These are phyloP conservation scores for Caiman crocodilus DNA, from an alignment of 2,797 vertebrate species.

Conservation along the genomic window DNA sequence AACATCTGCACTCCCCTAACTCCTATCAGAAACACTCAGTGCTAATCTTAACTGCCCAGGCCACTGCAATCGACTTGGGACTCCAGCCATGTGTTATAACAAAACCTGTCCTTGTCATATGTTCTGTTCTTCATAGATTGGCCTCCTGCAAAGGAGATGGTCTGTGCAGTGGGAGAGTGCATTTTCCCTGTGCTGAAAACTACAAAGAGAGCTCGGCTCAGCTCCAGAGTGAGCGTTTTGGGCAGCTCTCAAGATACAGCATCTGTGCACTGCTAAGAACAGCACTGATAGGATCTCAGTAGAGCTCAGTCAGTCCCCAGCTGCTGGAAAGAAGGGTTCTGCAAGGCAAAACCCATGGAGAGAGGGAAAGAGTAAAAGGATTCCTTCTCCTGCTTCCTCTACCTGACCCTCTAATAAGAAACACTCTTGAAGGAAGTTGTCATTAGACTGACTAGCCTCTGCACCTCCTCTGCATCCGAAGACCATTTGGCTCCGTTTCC, in stretches of 20 bases:
- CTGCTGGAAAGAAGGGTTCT: background rate
- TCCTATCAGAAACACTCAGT: background rate
- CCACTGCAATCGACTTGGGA: background rate
- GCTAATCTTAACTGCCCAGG: background rate
- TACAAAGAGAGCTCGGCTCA: background rate
- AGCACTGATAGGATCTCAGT: background rate
- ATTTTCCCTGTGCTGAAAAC: background rate
- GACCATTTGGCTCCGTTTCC: background rate
- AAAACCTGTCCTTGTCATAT: background rate
- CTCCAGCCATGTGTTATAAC: background rate
- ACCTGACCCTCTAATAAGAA: background rate
- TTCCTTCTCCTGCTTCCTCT: background rate
- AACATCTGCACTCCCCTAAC: background rate
- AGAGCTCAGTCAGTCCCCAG: background rate
- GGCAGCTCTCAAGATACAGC: background rate
- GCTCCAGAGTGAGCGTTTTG: background rate
- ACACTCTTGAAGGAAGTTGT: background rate
- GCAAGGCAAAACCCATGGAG: fast-evolving
- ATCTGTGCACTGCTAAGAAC: background rate
- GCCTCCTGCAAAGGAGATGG: background rate
- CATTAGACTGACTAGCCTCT: background rate
- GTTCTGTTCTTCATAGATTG: background rate
- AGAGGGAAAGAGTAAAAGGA: background rate
- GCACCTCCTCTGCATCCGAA: background rate
- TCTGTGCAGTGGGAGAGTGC: background rate